Evolutionary conservation across 2,113 vertebrate genomes (phyloP), one percentile per base, ranked within the genome.

Genomic region (Rhabdomys dilectus): DNA sequence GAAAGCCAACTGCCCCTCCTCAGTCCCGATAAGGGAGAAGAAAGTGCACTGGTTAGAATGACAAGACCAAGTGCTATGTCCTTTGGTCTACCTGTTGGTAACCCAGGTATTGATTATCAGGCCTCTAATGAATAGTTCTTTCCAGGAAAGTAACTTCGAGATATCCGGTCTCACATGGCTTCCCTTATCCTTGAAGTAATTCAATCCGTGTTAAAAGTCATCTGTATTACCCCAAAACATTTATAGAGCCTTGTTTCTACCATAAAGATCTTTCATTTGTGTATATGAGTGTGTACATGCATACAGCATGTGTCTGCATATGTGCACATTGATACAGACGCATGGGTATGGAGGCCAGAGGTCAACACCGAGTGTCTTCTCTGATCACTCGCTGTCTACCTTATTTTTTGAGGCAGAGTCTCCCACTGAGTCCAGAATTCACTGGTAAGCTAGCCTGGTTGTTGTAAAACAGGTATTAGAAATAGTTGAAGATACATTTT

Each of bases 351-450:
- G 24, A 84, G 56, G 58, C 26, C 78, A 84, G 81, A 42, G 58
- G 15, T 31, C 39, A 62, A 24, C 81, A 64, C 24, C 11, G 24
- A 84, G n/a, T 26, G 24, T 6, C 26, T 2, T 85, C n/a, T 26
- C 45, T 4, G 0, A 0, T 21, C 4, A 0, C 0, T 21, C 13
- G 3, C 8, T 85, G 26, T 19, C 24, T 10, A 6, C 39, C 15
- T 85, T 45, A 34, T 45, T 39, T 85, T 85, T 85, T 3, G 26
- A 85, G 82, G 39, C 34, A 64, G 82, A 2, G 39, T 64, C 58
- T 85, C 58, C 26, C 39, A 85, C 21, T 21, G 60, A 85, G 62
- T 16, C 26, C 62, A 39, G 39, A 64, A 29, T 19, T 31, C 58
- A 85, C 39, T 12, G 4, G 11, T 16, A 31, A 85, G n/a, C 60